Conservation (phyloP, 2,888 invertebrate genomes). For the Drosophila algonquin region DNA sequence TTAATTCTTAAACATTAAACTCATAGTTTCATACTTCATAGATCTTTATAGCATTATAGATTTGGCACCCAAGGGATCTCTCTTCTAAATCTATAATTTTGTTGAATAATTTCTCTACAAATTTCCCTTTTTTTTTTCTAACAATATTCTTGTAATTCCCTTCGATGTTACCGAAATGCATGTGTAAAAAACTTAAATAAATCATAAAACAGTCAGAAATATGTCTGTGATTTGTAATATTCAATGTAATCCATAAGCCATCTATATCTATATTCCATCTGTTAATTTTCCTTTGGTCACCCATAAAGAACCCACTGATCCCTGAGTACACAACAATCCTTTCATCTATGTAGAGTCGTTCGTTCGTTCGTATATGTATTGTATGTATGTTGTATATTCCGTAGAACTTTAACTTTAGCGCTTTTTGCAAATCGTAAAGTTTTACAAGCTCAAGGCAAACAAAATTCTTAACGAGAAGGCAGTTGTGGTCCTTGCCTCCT, state of each 20-base stretch:
- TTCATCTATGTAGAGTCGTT: constrained; percentile 12
- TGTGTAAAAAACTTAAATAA: no score
- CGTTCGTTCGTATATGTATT: constrained; percentile 31
- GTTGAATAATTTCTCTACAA: not conserved
- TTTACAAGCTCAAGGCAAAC: constrained; percentile 63
- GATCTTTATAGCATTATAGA: not conserved
- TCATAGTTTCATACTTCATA: not conserved
- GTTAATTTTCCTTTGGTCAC: not conserved
- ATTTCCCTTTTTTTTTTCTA: not conserved
- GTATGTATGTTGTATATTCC: not conserved
- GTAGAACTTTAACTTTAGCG: constrained; percentile 55
- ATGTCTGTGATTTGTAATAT: not conserved
- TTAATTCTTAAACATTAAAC: no score
- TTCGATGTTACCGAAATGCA: no score
- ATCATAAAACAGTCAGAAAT: no score
- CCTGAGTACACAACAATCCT: constrained; percentile 10
- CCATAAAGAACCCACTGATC: not conserved
- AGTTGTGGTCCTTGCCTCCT: not conserved
- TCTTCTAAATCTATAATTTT: not conserved
- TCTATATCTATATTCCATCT: not conserved
- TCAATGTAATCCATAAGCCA: not conserved
- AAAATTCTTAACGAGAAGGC: constrained; percentile 61
- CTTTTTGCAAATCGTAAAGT: constrained; percentile 63
- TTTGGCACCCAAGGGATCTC: not conserved
- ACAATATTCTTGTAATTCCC: no score